These are phyloP conservation scores for Onthophagus taurus DNA, from an alignment of 1,140 invertebrate species.

Conservation along the genomic window DNA sequence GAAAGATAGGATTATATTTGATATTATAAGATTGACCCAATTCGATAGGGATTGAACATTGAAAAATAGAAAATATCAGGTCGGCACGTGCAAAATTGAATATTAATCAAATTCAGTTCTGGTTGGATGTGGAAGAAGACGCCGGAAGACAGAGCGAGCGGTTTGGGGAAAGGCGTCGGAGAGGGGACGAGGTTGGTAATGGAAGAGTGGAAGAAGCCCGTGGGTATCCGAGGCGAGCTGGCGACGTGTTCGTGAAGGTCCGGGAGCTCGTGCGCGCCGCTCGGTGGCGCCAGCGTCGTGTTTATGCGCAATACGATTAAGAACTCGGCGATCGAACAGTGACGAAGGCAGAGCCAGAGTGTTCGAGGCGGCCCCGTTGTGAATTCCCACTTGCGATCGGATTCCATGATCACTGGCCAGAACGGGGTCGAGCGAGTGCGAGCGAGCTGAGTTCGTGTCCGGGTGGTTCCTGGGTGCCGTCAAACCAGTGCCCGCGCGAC, in stretches of 20 bases:
- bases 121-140: no score
- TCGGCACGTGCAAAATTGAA: no score
- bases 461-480: conserved; percentile 29
- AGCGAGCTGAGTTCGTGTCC: conserved; percentile 24
- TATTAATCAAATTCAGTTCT: no score
- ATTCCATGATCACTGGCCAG: conserved; percentile 24
- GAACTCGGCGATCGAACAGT: conserved; percentile 14
- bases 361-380: conserved; percentile 13
- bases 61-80: no score
- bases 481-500: conserved; percentile 22
- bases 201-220: neutral
- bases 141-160: no score
- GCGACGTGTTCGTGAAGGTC: no score
- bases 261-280: no score
- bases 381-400: conserved; percentile 17
- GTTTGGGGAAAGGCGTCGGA: neutral
- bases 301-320: conserved; percentile 9
- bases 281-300: neutral
- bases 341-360: conserved; percentile 14
- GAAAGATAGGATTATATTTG: no score
- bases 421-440: conserved; percentile 25
- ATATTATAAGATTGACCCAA: no score
- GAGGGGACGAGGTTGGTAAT: neutral
- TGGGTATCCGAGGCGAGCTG: conserved; percentile 1
- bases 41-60: no score